Base-by-base conservation (phyloP, 1,140 invertebrate genomes). In the Solenopsis fugax region DNA sequence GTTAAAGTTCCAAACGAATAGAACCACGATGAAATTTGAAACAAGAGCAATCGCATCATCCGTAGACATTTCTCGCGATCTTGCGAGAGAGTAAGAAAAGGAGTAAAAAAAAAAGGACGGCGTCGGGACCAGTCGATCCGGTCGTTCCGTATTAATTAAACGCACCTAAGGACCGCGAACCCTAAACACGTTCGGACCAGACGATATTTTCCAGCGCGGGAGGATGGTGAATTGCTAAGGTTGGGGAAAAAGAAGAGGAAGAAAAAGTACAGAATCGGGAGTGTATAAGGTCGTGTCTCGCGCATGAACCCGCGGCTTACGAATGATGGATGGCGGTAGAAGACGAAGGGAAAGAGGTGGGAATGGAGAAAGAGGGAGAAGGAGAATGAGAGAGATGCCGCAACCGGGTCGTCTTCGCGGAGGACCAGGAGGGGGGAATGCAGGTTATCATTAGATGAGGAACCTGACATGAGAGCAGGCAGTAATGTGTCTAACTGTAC, bases 401-500 rank as follows among this genome's bases (percentile, higher is more conserved):
- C 69, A 21, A 72, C 29, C 56, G 48, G 71, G 34, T 54, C 65
- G 85, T 76, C 77, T 65, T 88, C 12, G 18, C 21, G 24, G 29
- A 50, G 65, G 56, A 56, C 10, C 16, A 50, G 73, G 41, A 73
- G 41, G n/a, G 62, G 52, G 41, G 7, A 5, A 75, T 65, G 69
- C 82, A 80, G 29, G 60, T 87, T 88, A 89, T 88, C 89, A 90
- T 92, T 89, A 90, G 90, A 92, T 85, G 78, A 87, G 86, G 80
- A 89, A 91, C 62, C 88, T 91, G 89, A 93, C 87, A 75, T 85
- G 78, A 85, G 58, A 93, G 89, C 88, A 89, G 87, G 85, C 89
- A 88, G 87, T 91, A 93, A 93, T 92, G 89, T 91, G 89, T 92
- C 90, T 92, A 93, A 93, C 91, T 92, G 89, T 92, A 89, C 88